Conservation (phyloP, 2,797 vertebrate genomes). For the Lemur catta region DNA sequence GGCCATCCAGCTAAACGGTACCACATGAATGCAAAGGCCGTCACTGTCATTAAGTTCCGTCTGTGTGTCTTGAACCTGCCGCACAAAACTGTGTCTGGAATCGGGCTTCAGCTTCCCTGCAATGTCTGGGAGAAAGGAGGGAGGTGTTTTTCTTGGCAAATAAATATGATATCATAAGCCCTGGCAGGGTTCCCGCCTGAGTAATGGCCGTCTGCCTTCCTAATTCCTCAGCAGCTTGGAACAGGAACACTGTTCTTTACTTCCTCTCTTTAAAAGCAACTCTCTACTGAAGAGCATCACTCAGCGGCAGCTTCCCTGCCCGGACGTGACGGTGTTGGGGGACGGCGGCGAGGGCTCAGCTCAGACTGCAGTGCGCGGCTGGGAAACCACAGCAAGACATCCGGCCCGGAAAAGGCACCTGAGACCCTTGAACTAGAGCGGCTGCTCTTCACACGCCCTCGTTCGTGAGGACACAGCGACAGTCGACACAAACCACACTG, state of each 20-base stretch:
- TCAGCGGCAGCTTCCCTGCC: slow-evolving; percentile 29
- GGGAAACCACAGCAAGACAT: background rate
- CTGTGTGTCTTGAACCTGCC: slow-evolving; percentile 52
- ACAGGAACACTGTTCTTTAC: slow-evolving; percentile 52
- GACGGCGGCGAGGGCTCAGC: background rate
- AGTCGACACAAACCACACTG: background rate
- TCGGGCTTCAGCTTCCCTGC: slow-evolving; percentile 69
- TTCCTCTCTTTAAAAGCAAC: slow-evolving; percentile 52
- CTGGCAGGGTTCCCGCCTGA: slow-evolving; percentile 74
- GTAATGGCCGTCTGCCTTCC: slow-evolving; percentile 47
- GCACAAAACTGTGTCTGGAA: slow-evolving; percentile 51
- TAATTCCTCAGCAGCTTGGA: slow-evolving; percentile 53
- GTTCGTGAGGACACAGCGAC: background rate
- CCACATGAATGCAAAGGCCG: slow-evolving; percentile 62
- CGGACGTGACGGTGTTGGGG: fast-evolving
- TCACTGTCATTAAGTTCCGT: slow-evolving; percentile 65
- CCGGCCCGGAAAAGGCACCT: background rate
- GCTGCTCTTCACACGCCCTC: background rate
- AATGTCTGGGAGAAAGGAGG: slow-evolving; percentile 76
- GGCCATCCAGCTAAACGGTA: slow-evolving; percentile 45
- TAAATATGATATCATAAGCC: slow-evolving; percentile 74
- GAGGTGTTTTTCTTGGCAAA: slow-evolving; percentile 80
- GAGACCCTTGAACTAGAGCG: background rate
- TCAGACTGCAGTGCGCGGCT: background rate
- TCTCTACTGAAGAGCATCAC: background rate